Percentiles rank a stretch among this genome's conserved stretches.
Evolutionary conservation across 2,113 vertebrate genomes (phyloP).

Genomic region (Neotoma lepida): DNA sequence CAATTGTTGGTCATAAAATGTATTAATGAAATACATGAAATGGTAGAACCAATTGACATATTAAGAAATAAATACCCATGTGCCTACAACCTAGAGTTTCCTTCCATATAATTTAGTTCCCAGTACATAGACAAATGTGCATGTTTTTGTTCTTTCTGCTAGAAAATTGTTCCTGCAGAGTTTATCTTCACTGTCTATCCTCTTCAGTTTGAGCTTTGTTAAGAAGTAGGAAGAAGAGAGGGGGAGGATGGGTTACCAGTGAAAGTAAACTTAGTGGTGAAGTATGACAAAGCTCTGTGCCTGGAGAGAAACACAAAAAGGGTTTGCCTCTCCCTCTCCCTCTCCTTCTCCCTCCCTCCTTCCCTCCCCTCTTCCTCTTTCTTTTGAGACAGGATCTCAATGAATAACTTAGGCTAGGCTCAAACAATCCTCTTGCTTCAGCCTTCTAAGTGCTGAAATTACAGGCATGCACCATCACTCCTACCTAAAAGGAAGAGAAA

Average conservation of each 20-base stretch:
- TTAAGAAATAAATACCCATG: slow-evolving; percentile 46
- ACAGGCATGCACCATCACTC: not conserved
- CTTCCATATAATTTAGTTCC: slow-evolving; percentile 47
- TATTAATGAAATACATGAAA: slow-evolving; percentile 3
- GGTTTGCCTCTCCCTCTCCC: not conserved
- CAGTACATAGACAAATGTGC: not conserved
- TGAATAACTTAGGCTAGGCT: not conserved
- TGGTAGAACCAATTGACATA: not conserved
- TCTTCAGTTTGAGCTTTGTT: not conserved
- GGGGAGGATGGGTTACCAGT: slow-evolving; percentile 3
- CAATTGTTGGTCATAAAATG: slow-evolving; percentile 41
- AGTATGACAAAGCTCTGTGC: slow-evolving; percentile 13
- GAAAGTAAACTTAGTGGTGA: slow-evolving; percentile 49
- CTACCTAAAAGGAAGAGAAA: not conserved
- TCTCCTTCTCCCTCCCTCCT: too few species aligned
- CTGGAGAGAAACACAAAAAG: slow-evolving; percentile 44
- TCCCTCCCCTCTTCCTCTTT: not conserved
- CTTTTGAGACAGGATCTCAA: not conserved
- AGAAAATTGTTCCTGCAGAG: slow-evolving; percentile 28
- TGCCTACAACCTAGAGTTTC: not conserved
- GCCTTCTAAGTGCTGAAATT: not conserved
- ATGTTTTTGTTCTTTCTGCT: slow-evolving; percentile 42
- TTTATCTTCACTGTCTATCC: not conserved
- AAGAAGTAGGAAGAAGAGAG: not conserved
- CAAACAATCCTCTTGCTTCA: not conserved